Evolutionary conservation across 1,140 invertebrate species (phyloP).

Genomic region (Halictus rubicundus): DNA sequence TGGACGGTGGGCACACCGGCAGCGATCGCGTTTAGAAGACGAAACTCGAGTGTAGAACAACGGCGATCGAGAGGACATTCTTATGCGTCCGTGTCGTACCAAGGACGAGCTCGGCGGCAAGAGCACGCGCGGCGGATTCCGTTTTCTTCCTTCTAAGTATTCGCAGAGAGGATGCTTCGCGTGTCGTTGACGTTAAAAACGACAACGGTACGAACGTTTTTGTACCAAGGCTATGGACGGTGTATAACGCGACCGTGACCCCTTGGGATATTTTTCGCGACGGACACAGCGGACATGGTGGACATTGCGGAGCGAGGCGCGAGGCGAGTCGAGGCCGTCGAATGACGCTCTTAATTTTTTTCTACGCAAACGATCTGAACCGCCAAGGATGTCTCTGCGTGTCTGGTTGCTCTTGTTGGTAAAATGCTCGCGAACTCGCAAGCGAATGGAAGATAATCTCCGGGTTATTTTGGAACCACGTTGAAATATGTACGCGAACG

Average conservation of each 20-base stretch:
- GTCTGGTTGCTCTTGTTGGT: conserved; percentile 19
- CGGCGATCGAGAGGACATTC: not conserved
- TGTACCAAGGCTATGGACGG: conserved; percentile 30
- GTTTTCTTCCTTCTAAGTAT: conserved; percentile 57
- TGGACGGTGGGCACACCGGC: not conserved
- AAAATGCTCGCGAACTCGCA: not conserved
- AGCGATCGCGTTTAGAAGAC: not conserved
- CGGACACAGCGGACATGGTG: not conserved
- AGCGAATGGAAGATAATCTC: conserved; percentile 17
- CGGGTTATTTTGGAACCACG: not conserved
- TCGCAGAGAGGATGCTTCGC: conserved; percentile 52
- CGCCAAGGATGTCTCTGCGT: conserved; percentile 30
- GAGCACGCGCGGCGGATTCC: conserved; percentile 56
- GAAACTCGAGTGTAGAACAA: not conserved
- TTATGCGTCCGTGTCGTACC: conserved; percentile 24
- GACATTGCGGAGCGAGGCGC: conserved; percentile 2
- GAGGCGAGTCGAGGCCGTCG: conserved; percentile 23
- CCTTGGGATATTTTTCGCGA: conserved; percentile 28
- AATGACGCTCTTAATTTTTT: conserved; percentile 20
- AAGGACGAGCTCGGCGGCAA: conserved; percentile 57
- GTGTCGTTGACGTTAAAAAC: conserved; percentile 56
- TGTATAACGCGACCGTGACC: conserved; percentile 41
- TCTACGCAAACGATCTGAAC: conserved; percentile 18
- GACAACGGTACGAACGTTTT: conserved; percentile 36
- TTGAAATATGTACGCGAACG: not conserved